Conservation (phyloP, 1,140 invertebrate genomes). For the Brachystomella parvula region DNA sequence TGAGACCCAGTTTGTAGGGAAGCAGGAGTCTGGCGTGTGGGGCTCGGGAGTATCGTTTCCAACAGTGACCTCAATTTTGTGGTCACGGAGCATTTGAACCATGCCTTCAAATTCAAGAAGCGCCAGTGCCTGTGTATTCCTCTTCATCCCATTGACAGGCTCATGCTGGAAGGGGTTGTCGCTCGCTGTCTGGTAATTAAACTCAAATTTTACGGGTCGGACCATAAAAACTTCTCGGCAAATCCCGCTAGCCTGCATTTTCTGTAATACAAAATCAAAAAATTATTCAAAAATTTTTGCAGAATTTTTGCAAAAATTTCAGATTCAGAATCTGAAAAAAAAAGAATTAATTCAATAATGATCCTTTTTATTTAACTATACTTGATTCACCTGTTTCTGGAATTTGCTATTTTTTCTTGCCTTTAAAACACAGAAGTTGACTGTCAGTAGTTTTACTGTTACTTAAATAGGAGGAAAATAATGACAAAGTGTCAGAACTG, state of each 20-base stretch:
- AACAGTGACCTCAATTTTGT: slow-evolving; percentile 28
- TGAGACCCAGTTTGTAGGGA: slow-evolving; percentile 39
- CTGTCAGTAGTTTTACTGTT: no score
- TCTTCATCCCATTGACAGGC: background rate
- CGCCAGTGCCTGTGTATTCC: slow-evolving; percentile 19
- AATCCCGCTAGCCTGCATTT: background rate
- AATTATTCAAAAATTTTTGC: no score
- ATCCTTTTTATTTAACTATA: no score
- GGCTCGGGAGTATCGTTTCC: slow-evolving; percentile 26
- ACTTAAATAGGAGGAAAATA: no score
- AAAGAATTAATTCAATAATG: no score
- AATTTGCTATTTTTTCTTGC: no score
- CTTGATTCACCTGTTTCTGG: no score
- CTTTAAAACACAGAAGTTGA: no score
- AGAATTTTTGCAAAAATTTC: no score
- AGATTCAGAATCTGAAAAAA: no score
- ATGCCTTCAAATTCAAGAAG: slow-evolving; percentile 32
- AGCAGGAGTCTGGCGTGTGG: slow-evolving; percentile 35
- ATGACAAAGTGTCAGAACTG: no score
- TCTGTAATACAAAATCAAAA: background rate
- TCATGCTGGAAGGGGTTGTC: slow-evolving; percentile 34
- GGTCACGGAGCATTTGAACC: slow-evolving; percentile 17
- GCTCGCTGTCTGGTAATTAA: slow-evolving; percentile 33
- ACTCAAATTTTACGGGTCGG: slow-evolving; percentile 32
- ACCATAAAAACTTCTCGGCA: slow-evolving; percentile 29